Evolutionary conservation across 92 coral and sea anemone species (phyloP).

Genomic region (Galaxea fascicularis): DNA sequence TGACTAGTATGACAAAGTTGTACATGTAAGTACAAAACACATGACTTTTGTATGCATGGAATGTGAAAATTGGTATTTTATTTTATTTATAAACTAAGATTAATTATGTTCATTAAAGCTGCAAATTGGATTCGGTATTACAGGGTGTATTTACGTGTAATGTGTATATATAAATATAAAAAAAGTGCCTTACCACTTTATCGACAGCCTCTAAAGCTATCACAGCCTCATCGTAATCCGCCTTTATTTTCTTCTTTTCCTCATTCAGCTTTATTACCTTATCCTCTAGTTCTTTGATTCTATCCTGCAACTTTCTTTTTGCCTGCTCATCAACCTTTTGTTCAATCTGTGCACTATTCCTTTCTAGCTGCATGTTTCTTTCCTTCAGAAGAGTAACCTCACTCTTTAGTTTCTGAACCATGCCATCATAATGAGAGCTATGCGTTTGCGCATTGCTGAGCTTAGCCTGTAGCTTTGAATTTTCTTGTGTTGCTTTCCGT

Average conservation of each 20-base stretch:
- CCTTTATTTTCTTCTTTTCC: constrained; percentile 76
- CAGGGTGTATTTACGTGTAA: no score
- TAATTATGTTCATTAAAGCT: no score
- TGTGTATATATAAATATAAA: no score
- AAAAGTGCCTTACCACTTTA: constrained; percentile 81
- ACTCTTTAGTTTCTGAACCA: constrained; percentile 53
- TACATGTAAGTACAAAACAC: no score
- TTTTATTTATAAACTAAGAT: no score
- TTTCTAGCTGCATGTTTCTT: constrained; percentile 63
- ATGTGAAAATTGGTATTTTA: no score
- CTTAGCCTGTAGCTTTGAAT: constrained; percentile 73
- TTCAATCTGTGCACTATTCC: constrained; percentile 52
- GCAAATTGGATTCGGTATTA: no score
- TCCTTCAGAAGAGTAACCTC: constrained; percentile 66
- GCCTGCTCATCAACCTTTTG: constrained; percentile 60
- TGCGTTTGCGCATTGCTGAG: constrained; percentile 79
- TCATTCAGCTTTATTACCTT: constrained; percentile 84
- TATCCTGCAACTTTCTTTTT: constrained; percentile 78
- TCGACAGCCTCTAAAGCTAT: constrained; percentile 99
- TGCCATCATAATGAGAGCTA: constrained; percentile 55
- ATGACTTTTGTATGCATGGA: no score
- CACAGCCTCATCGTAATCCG: constrained; percentile 95
- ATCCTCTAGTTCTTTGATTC: constrained; percentile 84
- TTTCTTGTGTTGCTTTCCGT: constrained; percentile 68
- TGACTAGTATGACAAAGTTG: no score